Evolutionary conservation across 2,888 invertebrate genomes (phyloP), one percentile per base, ranked within the genome.

Genomic region (Apotomis capreana): DNA sequence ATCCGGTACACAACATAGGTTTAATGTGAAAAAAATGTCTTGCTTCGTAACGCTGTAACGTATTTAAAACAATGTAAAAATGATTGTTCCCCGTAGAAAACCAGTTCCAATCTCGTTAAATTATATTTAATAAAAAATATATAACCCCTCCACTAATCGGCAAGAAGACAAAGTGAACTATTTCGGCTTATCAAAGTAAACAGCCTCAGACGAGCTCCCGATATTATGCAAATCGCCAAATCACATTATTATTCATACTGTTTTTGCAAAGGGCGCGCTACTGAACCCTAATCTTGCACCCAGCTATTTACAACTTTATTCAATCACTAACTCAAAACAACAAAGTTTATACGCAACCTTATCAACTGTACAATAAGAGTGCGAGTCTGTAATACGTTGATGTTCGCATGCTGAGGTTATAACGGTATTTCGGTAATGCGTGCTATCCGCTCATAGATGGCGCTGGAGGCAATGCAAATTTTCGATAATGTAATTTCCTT

Each of bases 201-300:
- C 87, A 90, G 85, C 82, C 85, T 87, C 83, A 84, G 87, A 86
- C 86, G 87, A 83, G 82, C 87, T 86, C 80, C 81, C 84, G 85
- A 90, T 90, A 90, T 91, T 91, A 92, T 92, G 92, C 89, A 89
- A 72, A 72, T 63, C 44, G 58, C 15, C 63, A 59, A 90, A 92
- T 92, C 84, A 83, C 80, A 91, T 92, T 92, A 92, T 92, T 92
- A 92, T 92, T 92, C 92, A 92, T 91, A 89, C 87, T 91, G 92
- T 92, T 91, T 92, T 91, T 90, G 87, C 84, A 87, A 84, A 92
- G 92, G 90, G 92, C 87, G 83, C 82, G 79, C 76, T 80, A 84
- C 82, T 84, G 84, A 83, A 81, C 88, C 89, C 90, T 91, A 91
- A 92, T 92, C 91, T 90, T 83, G 81, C 82, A 82, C 79, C 68